A percentile compares a stretch with the other conserved stretches of the same genome.
Evolutionary conservation across 2,888 invertebrate species (phyloP).

Genomic region (Neoaliturus tenellus): DNA sequence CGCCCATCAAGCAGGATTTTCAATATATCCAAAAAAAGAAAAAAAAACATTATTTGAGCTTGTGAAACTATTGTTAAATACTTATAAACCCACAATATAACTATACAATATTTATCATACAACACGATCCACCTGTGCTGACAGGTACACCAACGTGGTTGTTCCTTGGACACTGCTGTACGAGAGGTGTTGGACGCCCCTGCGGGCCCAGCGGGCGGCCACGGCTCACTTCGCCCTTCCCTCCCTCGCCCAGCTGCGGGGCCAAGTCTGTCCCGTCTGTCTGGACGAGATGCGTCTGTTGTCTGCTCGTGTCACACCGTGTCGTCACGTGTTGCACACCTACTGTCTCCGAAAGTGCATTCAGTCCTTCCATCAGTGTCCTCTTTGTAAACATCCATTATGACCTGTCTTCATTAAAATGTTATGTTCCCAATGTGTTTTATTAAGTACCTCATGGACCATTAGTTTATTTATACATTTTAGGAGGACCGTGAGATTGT

Average conservation of each 20-base stretch:
- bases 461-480: too few relatives aligned
- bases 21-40: too few relatives aligned
- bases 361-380: constrained; percentile 62
- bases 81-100: too few relatives aligned
- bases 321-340: constrained; percentile 87
- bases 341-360: constrained; percentile 78
- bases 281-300: constrained; percentile 77
- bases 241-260: constrained; percentile 78
- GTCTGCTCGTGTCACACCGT: constrained; percentile 84
- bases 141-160: constrained; percentile 62
- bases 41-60: too few relatives aligned
- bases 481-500: too few relatives aligned
- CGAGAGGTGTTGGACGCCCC: constrained; percentile 60
- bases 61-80: too few relatives aligned
- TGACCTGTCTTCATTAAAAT: constrained; percentile 10
- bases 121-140: background rate
- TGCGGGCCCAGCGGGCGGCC: constrained; percentile 45
- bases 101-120: too few relatives aligned
- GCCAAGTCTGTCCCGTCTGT: constrained; percentile 82
- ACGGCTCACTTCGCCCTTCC: constrained; percentile 72
- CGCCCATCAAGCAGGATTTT: too few relatives aligned
- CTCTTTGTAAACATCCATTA: constrained; percentile 62
- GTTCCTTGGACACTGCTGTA: constrained; percentile 56
- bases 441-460: too few relatives aligned
- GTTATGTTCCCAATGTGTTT: background rate